Conservation (phyloP, 1,140 invertebrate genomes). For the Procambarus clarkii region DNA sequence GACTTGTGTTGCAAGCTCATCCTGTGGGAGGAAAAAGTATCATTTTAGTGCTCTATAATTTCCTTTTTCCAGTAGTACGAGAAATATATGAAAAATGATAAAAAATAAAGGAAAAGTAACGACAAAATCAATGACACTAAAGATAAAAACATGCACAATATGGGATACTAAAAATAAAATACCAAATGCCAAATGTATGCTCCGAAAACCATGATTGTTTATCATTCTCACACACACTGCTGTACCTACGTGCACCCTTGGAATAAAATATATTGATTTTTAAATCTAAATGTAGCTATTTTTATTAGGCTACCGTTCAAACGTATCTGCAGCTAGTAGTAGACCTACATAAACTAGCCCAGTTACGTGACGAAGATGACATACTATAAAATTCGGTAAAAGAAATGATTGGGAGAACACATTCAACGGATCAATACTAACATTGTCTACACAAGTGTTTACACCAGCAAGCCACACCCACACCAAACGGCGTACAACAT, state of each 20-base stretch:
- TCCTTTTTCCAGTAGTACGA: neutral
- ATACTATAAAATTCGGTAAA: no score
- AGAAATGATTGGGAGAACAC: no score
- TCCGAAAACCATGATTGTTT: no score
- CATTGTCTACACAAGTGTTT: no score
- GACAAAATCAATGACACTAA: neutral
- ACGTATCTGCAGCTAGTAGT: neutral
- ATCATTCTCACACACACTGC: neutral
- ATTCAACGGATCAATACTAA: no score
- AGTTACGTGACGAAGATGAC: no score
- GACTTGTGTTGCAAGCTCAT: neutral
- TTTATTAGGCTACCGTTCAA: neutral
- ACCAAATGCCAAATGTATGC: no score
- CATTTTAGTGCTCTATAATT: neutral
- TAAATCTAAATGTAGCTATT: neutral
- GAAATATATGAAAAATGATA: neutral
- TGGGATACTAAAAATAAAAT: neutral
- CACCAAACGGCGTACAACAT: no score
- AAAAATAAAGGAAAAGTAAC: neutral
- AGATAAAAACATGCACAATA: neutral
- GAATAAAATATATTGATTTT: neutral
- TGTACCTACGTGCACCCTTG: neutral
- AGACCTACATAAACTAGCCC: no score
- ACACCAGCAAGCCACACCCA: no score
- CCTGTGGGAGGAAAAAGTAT: neutral